These are phyloP conservation scores for Drosophila takahashii DNA, from an alignment of 1,140 invertebrate genomes.

Conservation along the genomic window DNA sequence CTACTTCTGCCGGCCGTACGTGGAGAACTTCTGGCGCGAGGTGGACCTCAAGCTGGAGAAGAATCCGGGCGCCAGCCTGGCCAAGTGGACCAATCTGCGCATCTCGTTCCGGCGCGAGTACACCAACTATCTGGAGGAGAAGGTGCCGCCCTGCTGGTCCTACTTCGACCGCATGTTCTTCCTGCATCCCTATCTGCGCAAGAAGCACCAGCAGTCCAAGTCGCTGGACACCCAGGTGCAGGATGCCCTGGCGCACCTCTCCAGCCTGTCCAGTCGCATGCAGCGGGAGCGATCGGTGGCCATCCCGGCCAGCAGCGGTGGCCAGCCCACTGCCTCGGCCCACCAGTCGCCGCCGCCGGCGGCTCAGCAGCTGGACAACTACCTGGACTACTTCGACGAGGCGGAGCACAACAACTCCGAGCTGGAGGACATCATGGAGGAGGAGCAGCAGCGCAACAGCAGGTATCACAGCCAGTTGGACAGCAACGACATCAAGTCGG, in stretches of 20 bases:
- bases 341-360: conserved; percentile 67
- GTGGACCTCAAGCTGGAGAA: conserved; percentile 80
- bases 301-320: conserved; percentile 30
- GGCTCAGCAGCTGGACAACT: conserved; percentile 64
- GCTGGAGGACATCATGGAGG: conserved; percentile 76
- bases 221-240: conserved; percentile 78
- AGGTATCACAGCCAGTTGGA: conserved; percentile 57
- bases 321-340: conserved; percentile 43
- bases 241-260: conserved; percentile 76
- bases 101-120: conserved; percentile 82
- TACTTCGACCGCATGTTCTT: conserved; percentile 84
- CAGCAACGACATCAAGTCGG: conserved; percentile 79
- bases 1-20: conserved; percentile 82
- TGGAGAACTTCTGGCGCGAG: conserved; percentile 83
- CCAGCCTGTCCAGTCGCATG: conserved; percentile 69
- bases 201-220: conserved; percentile 78
- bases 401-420: conserved; percentile 68
- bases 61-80: conserved; percentile 81
- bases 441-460: conserved; percentile 64
- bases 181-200: conserved; percentile 76
- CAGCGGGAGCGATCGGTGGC: conserved; percentile 67
- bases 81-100: conserved; percentile 83
- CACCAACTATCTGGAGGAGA: conserved; percentile 79
- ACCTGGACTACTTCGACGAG: conserved; percentile 78
- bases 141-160: conserved; percentile 80